Evolutionary conservation across 2,797 vertebrate genomes (phyloP), one percentile per base, ranked within the genome.

Genomic region (Psittacula derbiana): DNA sequence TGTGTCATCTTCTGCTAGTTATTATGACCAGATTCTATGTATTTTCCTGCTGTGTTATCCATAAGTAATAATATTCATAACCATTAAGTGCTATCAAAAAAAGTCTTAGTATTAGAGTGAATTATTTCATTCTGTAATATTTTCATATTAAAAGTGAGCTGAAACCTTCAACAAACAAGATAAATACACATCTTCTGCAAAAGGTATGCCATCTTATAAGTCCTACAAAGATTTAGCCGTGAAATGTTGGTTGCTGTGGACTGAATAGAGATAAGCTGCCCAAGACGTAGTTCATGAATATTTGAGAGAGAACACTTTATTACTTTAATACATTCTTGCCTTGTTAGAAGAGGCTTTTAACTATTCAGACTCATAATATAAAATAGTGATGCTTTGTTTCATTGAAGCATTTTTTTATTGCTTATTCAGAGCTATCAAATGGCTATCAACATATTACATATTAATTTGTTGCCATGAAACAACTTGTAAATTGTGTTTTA

Each of bases 101-200:
- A 52, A 80, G 25, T 27, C 13, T 41, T 60, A 41, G 4, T 70
- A 47, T 73, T 60, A 71, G 33, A 86, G 40, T 47, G 25, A 87
- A 82, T 11, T 2, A 66, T 72, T 92, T 72, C 65, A 10, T 81
- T 57, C 85, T 65, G 40, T 38, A 84, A 93, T 28, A 81, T 49
- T 70, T 91, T 85, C 7, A 47, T 64, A 84, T 91, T 80, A 83
- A 96, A 89, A 95, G 71, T 91, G 33, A 95, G 52, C 47, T 92
- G 76, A 9, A 73, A 52, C 28, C 33, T 33, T 10, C 55, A 95
- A 76, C 30, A 83, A 49, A 67, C 6, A 60, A 71, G 71, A 53
- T 36, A 88, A 55, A n/a, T 33, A 73, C 8, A 60, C 2, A 17
- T 88, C 66, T 92, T 44, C 84, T 92, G 10, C 33, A 80, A 49